Conservation (phyloP, 2,797 vertebrate genomes). For the Epinephelus coioides region DNA sequence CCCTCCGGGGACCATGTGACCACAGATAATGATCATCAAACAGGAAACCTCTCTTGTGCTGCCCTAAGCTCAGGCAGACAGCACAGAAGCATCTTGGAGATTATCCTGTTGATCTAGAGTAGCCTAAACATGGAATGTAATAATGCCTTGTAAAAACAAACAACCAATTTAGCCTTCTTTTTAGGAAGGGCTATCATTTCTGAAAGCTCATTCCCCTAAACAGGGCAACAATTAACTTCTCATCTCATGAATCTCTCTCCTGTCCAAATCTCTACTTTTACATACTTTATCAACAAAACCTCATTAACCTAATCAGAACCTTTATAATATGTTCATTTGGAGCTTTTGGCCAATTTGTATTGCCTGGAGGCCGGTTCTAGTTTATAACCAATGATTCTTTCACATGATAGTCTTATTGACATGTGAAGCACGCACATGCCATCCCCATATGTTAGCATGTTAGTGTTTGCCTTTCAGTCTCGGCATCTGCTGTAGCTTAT, state of each 20-base stretch:
- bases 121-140: conserved; percentile 64
- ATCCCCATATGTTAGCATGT: conserved; percentile 63
- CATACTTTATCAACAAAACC: background rate
- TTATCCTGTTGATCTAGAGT: conserved; percentile 63
- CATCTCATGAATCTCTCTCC: conserved; percentile 14
- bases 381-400: conserved; percentile 73
- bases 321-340: conserved; percentile 46
- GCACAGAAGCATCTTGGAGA: conserved; percentile 53
- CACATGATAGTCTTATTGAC: conserved; percentile 78
- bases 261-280: conserved; percentile 5
- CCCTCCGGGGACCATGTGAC: conserved; percentile 70
- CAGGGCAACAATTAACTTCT: conserved; percentile 29
- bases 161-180: conserved; percentile 48
- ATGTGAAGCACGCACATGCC: conserved; percentile 78
- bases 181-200: conserved; percentile 40
- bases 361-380: conserved; percentile 57
- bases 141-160: conserved; percentile 72
- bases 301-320: conserved; percentile 1
- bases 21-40: conserved; percentile 77
- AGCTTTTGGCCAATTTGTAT: conserved; percentile 42
- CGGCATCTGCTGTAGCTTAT: conserved; percentile 64
- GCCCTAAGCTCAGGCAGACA: conserved; percentile 50
- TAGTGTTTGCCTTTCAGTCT: conserved; percentile 68
- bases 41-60: conserved; percentile 72
- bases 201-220: conserved; percentile 35